phyloP scores from a whole-genome alignment of 2,113 vertebrate genomes.

The Sorex araneus region DNA sequence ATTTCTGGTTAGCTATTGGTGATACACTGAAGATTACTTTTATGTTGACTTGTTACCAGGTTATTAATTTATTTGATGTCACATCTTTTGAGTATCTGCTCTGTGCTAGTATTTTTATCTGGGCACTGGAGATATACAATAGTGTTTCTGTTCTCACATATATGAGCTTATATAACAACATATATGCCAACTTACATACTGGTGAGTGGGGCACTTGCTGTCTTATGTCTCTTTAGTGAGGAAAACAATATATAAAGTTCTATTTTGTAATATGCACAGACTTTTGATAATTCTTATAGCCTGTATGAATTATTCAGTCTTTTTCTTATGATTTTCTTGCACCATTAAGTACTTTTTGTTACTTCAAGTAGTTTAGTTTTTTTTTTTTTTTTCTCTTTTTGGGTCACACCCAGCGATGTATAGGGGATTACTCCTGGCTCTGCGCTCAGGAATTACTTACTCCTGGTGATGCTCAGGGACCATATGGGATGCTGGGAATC shows the following conservation, averaged over 20 bases:
- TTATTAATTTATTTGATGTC: conserved; percentile 50
- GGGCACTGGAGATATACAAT: neutral
- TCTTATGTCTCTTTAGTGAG: neutral
- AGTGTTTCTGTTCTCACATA: conserved; percentile 17
- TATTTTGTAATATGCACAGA: conserved; percentile 1
- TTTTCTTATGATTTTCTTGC: conserved; percentile 40
- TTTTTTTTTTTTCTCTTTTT: too few relatives aligned
- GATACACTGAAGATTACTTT: conserved; percentile 10
- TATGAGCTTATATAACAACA: too few relatives aligned
- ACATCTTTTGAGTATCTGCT: conserved; percentile 5
- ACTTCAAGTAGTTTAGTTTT: too few relatives aligned
- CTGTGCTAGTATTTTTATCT: neutral
- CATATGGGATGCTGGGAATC: too few relatives aligned
- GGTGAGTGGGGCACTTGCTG: neutral
- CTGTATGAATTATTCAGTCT: conserved; percentile 28
- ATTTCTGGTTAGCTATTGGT: neutral
- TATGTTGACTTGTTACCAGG: conserved; percentile 2
- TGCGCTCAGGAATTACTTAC: too few relatives aligned
- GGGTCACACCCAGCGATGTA: too few relatives aligned
- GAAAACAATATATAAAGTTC: conserved; percentile 47
- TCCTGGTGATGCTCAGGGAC: too few relatives aligned
- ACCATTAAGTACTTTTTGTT: conserved; percentile 21
- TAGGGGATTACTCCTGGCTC: too few relatives aligned
- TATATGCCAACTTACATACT: too few relatives aligned
- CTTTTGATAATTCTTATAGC: conserved; percentile 25